A percentile compares a stretch with the other conserved stretches of the same genome.
Conservation (phyloP, 1,140 invertebrate genomes). For the Cyrtorhinus lividipennis region DNA sequence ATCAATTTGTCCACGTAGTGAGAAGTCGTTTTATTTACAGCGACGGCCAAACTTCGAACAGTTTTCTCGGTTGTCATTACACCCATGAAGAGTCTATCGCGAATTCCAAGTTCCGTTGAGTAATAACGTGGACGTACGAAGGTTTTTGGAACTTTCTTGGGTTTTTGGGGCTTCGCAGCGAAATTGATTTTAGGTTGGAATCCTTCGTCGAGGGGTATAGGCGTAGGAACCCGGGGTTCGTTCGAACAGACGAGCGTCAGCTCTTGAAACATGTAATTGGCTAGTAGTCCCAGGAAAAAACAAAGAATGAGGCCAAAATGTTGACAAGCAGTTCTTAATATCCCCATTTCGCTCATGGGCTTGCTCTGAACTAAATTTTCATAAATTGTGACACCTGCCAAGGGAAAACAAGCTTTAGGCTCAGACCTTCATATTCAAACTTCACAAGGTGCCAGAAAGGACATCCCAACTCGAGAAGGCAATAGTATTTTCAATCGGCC, state of each 20-base stretch:
- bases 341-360: too few species aligned
- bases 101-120: conserved; percentile 80
- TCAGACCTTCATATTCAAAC: too few species aligned
- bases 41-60: conserved; percentile 50
- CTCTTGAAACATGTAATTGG: neutral
- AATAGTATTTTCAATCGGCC: too few species aligned
- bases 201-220: conserved; percentile 29
- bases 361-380: too few species aligned
- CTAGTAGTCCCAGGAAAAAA: neutral
- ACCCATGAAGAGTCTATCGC: conserved; percentile 74
- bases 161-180: conserved; percentile 35
- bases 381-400: too few species aligned
- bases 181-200: conserved; percentile 41
- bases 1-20: conserved; percentile 63
- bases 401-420: too few species aligned
- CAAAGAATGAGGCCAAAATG: neutral
- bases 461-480: too few species aligned
- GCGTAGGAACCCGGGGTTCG: neutral
- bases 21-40: conserved; percentile 63
- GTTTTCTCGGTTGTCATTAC: conserved; percentile 58
- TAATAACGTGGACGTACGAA: conserved; percentile 74
- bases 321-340: neutral
- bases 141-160: conserved; percentile 34
- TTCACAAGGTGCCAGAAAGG: too few species aligned
- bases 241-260: neutral